A percentile compares a stretch with the other conserved stretches of the same genome.
These are phyloP conservation scores for Podargus strigoides DNA, from an alignment of 2,797 vertebrate species.

Conservation along the genomic window DNA sequence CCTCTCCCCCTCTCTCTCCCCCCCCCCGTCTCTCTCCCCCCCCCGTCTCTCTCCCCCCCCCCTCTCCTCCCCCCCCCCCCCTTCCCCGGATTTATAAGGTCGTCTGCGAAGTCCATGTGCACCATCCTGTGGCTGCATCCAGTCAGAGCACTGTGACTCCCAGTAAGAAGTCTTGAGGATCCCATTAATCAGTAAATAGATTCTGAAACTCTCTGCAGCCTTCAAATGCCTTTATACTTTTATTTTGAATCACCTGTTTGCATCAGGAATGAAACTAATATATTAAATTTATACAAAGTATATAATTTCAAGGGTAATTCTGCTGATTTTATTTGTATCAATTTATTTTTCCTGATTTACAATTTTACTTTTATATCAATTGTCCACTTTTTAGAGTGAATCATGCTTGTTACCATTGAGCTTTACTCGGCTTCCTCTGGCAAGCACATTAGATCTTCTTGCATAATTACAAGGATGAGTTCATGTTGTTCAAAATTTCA, in stretches of 20 bases:
- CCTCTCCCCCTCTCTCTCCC: no score
- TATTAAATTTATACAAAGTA: neutral
- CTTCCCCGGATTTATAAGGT: neutral
- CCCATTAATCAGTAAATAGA: neutral
- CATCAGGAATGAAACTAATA: neutral
- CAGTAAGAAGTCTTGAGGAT: neutral
- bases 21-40: accelerated
- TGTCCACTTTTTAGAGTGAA: neutral
- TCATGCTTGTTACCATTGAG: neutral
- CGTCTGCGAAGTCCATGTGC: conserved; percentile 13
- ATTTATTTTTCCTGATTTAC: neutral
- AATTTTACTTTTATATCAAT: neutral
- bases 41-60: no score
- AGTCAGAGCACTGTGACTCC: neutral
- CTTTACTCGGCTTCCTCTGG: neutral
- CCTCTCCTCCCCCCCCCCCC: no score
- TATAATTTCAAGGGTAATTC: neutral
- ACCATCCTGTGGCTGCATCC: conserved; percentile 45
- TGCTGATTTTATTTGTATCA: neutral
- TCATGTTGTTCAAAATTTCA: neutral
- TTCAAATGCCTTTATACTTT: neutral
- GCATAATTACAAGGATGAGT: neutral
- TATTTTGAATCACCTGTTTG: neutral
- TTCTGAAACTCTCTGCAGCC: neutral
- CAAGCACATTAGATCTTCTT: neutral